A percentile compares a stretch with the other conserved stretches of the same genome.
phyloP scores from a whole-genome alignment of 2,888 invertebrate species.

The Pollenia labialis region DNA sequence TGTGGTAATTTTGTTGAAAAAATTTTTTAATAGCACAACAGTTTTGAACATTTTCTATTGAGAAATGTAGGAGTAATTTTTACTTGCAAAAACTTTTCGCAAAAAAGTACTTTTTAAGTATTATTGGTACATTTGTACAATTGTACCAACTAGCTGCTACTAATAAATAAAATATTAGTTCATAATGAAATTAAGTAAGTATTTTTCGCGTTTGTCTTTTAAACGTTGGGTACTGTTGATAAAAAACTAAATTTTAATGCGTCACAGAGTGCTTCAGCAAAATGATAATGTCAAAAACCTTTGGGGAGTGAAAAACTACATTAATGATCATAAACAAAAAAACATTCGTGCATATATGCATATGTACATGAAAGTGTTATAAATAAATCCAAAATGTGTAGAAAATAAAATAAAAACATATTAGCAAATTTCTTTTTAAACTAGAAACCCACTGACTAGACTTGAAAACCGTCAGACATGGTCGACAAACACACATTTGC shows the following conservation, averaged over 20 bases:
- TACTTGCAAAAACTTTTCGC: background rate
- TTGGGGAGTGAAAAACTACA: constrained; percentile 32
- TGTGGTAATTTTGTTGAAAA: no score
- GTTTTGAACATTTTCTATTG: no score
- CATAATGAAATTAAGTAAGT: constrained; percentile 38
- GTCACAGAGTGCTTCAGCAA: background rate
- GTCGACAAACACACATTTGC: constrained; percentile 40
- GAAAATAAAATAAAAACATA: constrained; percentile 28
- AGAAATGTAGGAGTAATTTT: no score
- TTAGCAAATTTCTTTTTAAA: constrained; percentile 60
- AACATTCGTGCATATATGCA: background rate
- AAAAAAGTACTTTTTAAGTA: background rate
- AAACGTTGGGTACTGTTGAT: background rate
- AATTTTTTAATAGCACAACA: no score
- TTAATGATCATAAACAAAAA: constrained; percentile 21
- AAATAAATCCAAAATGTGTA: constrained; percentile 35
- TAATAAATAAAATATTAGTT: constrained; percentile 16
- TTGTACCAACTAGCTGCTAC: background rate
- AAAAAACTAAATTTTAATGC: constrained; percentile 2
- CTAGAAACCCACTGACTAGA: constrained; percentile 60
- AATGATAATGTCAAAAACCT: constrained; percentile 45
- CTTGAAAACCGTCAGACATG: constrained; percentile 9
- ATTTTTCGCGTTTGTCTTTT: background rate
- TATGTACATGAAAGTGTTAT: background rate
- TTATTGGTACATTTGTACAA: background rate